Evolutionary conservation across 2,888 invertebrate species (phyloP).

Genomic region (Dolomedes plantarius): DNA sequence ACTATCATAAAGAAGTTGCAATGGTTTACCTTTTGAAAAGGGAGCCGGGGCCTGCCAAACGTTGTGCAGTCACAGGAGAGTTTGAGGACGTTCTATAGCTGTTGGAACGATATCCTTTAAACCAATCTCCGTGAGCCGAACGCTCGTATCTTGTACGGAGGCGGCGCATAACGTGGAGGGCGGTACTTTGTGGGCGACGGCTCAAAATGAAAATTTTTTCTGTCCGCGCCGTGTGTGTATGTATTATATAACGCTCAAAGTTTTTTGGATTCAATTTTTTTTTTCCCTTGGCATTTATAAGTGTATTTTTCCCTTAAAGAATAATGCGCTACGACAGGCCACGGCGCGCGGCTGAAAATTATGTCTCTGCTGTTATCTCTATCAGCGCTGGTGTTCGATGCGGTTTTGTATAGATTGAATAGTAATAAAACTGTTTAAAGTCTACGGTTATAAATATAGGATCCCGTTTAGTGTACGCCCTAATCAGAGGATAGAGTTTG

Average conservation of each 20-base stretch:
- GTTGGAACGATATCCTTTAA: conserved; percentile 67
- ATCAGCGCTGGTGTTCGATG: neutral
- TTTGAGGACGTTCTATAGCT: conserved; percentile 68
- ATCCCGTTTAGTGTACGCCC: too few relatives aligned
- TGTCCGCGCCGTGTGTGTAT: neutral
- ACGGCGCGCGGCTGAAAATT: neutral
- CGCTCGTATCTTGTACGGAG: conserved; percentile 64
- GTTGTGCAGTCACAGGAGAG: conserved; percentile 68
- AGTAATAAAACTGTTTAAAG: too few relatives aligned
- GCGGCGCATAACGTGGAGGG: conserved; percentile 65
- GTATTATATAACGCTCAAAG: conserved; percentile 28
- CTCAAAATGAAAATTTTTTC: conserved; percentile 27
- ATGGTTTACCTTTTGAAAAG: conserved; percentile 64
- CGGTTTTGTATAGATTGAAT: neutral
- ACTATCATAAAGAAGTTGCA: conserved; percentile 68
- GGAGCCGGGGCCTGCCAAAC: conserved; percentile 40
- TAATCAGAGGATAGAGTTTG: too few relatives aligned
- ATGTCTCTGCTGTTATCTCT: conserved; percentile 16
- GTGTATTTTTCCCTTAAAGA: conserved; percentile 20
- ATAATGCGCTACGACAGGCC: conserved; percentile 12
- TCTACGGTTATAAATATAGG: too few relatives aligned
- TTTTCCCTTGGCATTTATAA: neutral
- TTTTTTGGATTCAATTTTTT: conserved; percentile 21
- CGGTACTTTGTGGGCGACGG: conserved; percentile 44
- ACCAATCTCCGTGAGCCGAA: conserved; percentile 64